These are phyloP conservation scores for Mercenaria mercenaria DNA, from an alignment of 1,140 invertebrate genomes.

Conservation along the genomic window DNA sequence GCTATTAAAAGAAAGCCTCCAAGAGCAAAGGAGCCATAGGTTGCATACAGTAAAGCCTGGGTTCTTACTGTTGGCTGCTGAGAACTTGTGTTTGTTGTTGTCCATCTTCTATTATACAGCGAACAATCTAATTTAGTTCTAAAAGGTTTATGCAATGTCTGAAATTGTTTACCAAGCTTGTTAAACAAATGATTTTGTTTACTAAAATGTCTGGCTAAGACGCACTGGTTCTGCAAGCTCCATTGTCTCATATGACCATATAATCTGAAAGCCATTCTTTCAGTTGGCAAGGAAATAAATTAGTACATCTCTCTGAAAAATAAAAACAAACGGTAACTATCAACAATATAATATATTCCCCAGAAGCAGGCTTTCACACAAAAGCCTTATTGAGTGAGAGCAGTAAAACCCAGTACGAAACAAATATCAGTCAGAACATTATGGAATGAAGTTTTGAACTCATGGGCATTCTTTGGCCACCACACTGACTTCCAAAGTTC, in stretches of 20 bases:
- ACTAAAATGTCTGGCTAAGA: background rate
- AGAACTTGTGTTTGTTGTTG: background rate
- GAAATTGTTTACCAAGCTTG: background rate
- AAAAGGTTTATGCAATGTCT: background rate
- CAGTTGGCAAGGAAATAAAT: too few relatives aligned
- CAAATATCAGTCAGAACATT: too few relatives aligned
- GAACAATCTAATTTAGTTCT: background rate
- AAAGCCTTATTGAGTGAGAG: too few relatives aligned
- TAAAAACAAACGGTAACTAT: too few relatives aligned
- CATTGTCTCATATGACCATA: background rate
- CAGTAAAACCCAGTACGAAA: too few relatives aligned
- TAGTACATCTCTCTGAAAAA: too few relatives aligned
- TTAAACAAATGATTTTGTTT: background rate
- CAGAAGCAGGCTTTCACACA: too few relatives aligned
- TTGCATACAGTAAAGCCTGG: conserved; percentile 36
- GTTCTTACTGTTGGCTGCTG: background rate
- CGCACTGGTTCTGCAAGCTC: background rate
- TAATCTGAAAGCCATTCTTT: background rate
- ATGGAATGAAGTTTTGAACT: too few relatives aligned
- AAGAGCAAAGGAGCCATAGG: conserved; percentile 50
- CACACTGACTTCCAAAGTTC: too few relatives aligned
- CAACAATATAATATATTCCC: too few relatives aligned
- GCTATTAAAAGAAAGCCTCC: conserved; percentile 44
- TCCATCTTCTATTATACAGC: background rate
- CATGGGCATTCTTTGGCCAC: too few relatives aligned